phyloP scores from a whole-genome alignment of 2,797 vertebrate species.

The Cyprinodon diabolis region DNA sequence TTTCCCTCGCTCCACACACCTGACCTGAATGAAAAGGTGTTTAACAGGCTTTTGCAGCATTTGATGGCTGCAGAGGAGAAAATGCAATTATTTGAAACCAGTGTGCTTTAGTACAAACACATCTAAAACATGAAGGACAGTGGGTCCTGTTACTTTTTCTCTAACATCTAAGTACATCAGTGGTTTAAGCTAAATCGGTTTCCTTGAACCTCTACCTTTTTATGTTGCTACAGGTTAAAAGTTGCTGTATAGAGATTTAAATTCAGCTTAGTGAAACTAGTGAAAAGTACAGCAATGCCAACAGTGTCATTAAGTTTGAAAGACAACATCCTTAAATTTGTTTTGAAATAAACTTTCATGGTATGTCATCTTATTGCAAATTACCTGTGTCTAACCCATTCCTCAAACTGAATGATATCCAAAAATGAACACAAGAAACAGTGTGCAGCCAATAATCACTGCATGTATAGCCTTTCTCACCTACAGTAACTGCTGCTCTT shows the following conservation, averaged over 20 bases:
- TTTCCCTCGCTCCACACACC: too few species aligned
- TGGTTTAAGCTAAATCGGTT: too few species aligned
- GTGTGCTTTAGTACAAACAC: too few species aligned
- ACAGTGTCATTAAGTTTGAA: not conserved
- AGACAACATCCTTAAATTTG: not conserved
- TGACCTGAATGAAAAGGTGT: too few species aligned
- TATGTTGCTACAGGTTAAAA: not conserved
- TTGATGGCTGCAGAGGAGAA: too few species aligned
- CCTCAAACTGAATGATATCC: slow-evolving; percentile 50
- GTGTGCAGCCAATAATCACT: slow-evolving; percentile 50
- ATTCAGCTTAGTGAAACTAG: not conserved
- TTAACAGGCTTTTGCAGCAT: too few species aligned
- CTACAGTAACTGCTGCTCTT: slow-evolving; percentile 34
- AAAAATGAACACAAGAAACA: slow-evolving; percentile 54
- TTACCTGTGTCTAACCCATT: slow-evolving; percentile 13
- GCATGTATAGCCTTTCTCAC: slow-evolving; percentile 51
- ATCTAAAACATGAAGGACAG: too few species aligned
- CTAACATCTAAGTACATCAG: too few species aligned
- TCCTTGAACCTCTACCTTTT: too few species aligned
- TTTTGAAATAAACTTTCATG: not conserved
- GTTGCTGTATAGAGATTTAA: not conserved
- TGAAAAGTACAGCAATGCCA: not conserved
- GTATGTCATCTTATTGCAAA: slow-evolving; percentile 4
- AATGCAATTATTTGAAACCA: too few species aligned
- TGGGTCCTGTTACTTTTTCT: too few species aligned